A percentile compares a stretch with the other conserved stretches of the same genome.
These are phyloP conservation scores for Berghia stephanieae DNA, from an alignment of 1,140 invertebrate species.

Conservation along the genomic window DNA sequence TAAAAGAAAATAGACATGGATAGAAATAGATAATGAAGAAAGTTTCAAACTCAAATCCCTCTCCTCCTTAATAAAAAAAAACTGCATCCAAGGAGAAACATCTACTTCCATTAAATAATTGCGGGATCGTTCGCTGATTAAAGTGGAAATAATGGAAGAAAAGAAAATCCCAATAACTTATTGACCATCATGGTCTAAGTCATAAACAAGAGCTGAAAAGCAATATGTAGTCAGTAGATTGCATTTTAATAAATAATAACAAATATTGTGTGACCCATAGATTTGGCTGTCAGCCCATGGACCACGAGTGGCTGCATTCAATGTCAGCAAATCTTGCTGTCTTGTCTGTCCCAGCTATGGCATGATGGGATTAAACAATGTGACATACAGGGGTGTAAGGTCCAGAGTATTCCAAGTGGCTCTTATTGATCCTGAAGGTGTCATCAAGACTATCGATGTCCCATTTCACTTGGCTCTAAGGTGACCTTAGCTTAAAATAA, in stretches of 20 bases:
- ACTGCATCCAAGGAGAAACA: too few relatives aligned
- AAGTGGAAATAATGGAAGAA: background rate
- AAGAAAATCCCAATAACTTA: background rate
- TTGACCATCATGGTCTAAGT: background rate
- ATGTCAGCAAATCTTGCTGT: slow-evolving; percentile 78
- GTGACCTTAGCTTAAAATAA: too few relatives aligned
- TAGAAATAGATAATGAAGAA: too few relatives aligned
- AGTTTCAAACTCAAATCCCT: too few relatives aligned
- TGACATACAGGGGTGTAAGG: slow-evolving; percentile 66
- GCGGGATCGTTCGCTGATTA: too few relatives aligned
- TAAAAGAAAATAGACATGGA: too few relatives aligned
- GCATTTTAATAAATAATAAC: background rate
- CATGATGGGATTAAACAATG: slow-evolving; percentile 76
- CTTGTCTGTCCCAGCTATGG: slow-evolving; percentile 77
- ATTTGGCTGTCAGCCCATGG: slow-evolving; percentile 85
- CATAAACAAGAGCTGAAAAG: background rate
- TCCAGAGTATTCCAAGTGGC: slow-evolving; percentile 77
- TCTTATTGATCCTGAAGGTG: slow-evolving; percentile 83
- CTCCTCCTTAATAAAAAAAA: too few relatives aligned
- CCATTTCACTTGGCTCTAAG: slow-evolving; percentile 84
- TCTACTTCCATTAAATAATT: too few relatives aligned
- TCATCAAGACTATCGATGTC: slow-evolving; percentile 81
- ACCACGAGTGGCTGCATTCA: slow-evolving; percentile 87
- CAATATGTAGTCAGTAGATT: background rate
- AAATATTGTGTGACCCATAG: slow-evolving; percentile 39